A percentile compares a stretch with the other conserved stretches of the same genome.
Evolutionary conservation across 2,888 invertebrate species (phyloP).

Genomic region (Heliconius hortense): DNA sequence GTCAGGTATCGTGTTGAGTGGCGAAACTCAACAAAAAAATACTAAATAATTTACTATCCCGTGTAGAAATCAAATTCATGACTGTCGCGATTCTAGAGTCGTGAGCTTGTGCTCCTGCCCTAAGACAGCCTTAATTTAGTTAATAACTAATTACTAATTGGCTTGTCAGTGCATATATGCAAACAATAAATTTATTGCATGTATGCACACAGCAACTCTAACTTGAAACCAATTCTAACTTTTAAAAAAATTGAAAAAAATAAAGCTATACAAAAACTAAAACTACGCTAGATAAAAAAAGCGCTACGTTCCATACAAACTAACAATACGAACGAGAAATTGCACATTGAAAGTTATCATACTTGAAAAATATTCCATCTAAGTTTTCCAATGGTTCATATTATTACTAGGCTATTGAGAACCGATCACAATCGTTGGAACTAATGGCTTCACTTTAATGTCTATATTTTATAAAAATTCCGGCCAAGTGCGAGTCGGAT

Average conservation of each 20-base stretch:
- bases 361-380: constrained; percentile 26
- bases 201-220: too few species aligned
- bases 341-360: constrained; percentile 21
- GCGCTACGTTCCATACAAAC: constrained; percentile 6
- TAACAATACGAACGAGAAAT: constrained; percentile 18
- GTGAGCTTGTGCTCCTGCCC: too few species aligned
- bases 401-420: constrained; percentile 31
- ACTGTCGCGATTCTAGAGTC: too few species aligned
- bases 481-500: background rate
- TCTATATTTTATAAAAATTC: constrained; percentile 55
- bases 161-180: too few species aligned
- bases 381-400: constrained; percentile 23
- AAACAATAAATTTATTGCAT: too few species aligned
- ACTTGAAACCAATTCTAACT: background rate
- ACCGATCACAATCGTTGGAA: constrained; percentile 39
- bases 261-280: constrained; percentile 4
- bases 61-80: too few species aligned
- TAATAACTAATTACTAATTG: too few species aligned
- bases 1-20: too few species aligned
- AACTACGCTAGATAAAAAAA: constrained; percentile 3
- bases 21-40: too few species aligned
- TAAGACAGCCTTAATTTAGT: too few species aligned
- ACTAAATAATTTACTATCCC: too few species aligned
- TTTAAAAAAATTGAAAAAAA: background rate
- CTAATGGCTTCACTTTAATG: constrained; percentile 58